phyloP scores from a whole-genome alignment of 2,888 invertebrate genomes.

The Macrophya alboannulata region DNA sequence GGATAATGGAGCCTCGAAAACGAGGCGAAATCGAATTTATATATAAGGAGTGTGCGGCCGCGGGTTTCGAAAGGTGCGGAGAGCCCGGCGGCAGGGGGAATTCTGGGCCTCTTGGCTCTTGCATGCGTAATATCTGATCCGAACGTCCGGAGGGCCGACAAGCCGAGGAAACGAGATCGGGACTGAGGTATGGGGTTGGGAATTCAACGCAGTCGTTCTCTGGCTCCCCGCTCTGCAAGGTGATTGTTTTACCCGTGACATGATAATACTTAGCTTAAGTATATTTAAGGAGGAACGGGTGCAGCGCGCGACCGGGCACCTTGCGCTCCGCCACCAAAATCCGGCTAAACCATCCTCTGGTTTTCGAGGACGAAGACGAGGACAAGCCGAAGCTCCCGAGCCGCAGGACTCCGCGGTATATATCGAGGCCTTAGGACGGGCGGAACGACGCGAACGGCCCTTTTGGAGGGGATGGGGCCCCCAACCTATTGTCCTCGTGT shows the following conservation, averaged over 20 bases:
- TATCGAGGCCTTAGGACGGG: constrained; percentile 16
- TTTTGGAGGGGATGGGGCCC: constrained; percentile 62
- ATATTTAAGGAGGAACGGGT: constrained; percentile 39
- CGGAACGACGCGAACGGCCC: constrained; percentile 49
- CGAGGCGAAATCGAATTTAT: constrained; percentile 49
- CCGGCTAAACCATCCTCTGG: not conserved
- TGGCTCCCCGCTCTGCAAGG: not conserved
- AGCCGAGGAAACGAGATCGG: constrained; percentile 60
- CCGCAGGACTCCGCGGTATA: constrained; percentile 3
- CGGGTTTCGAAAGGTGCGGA: constrained; percentile 56
- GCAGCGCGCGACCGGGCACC: constrained; percentile 28
- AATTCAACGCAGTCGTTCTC: constrained; percentile 44
- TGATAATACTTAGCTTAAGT: constrained; percentile 54
- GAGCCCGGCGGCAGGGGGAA: constrained; percentile 61
- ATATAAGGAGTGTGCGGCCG: constrained; percentile 60
- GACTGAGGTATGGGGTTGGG: constrained; percentile 63
- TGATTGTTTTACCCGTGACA: constrained; percentile 55
- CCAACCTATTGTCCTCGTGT: constrained; percentile 78
- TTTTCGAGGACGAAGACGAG: constrained; percentile 57
- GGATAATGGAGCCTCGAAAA: constrained; percentile 33
- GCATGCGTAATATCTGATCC: constrained; percentile 78
- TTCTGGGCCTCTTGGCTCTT: constrained; percentile 72
- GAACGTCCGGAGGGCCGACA: constrained; percentile 67
- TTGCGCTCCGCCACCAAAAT: constrained; percentile 11
- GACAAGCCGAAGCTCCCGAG: constrained; percentile 58